Conservation (phyloP, 2,113 vertebrate species). For the Heteronetta atricapilla region DNA sequence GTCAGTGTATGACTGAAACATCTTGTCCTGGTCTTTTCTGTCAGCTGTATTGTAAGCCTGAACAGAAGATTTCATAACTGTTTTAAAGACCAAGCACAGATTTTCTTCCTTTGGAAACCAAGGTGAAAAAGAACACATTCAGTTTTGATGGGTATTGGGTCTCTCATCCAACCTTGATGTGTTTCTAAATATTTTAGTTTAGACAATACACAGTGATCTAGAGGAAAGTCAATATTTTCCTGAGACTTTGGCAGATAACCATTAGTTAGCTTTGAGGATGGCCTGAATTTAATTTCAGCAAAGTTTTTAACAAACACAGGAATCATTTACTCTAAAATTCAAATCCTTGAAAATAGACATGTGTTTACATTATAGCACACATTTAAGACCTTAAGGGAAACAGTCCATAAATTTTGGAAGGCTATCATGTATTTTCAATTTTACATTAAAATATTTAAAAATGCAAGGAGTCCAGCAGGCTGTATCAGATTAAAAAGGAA, state of each 20-base stretch:
- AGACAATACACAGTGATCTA: neutral
- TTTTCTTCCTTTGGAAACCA: neutral
- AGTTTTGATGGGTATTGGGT: neutral
- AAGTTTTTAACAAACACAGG: neutral
- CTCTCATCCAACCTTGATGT: neutral
- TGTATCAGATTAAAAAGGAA: neutral
- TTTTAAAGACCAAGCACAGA: neutral
- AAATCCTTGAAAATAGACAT: neutral
- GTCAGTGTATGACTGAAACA: neutral
- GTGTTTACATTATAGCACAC: neutral
- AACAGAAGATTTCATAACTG: neutral
- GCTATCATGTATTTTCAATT: neutral
- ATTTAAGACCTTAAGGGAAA: neutral
- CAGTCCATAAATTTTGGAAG: neutral
- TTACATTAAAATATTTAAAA: neutral
- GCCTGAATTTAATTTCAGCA: neutral
- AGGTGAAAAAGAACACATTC: neutral
- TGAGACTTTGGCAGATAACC: rapidly evolving
- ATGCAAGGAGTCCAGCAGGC: neutral
- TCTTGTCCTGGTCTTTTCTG: neutral
- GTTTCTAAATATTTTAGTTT: neutral
- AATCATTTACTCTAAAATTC: neutral
- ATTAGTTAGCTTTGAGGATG: neutral
- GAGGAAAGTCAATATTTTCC: neutral
- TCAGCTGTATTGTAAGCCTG: neutral